These are phyloP conservation scores for Melikaiella ostensackeni DNA, from an alignment of 2,888 invertebrate genomes.

Conservation along the genomic window DNA sequence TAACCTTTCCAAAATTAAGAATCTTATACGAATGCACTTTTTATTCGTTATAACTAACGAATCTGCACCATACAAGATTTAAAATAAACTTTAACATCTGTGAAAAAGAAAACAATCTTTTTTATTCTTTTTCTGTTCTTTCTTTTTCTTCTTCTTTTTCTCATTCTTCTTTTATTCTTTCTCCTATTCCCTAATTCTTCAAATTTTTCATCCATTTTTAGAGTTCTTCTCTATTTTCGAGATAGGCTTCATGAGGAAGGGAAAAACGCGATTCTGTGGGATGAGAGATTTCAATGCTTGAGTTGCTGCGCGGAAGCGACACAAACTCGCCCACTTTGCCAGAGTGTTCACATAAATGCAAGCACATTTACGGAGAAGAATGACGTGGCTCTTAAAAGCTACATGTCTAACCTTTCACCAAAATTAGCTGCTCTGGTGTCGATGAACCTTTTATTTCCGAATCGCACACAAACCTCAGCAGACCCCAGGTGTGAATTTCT, in stretches of 20 bases:
- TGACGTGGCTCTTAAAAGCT: constrained; percentile 43
- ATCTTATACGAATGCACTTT: no score
- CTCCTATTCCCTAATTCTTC: not conserved
- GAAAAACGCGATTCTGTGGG: not conserved
- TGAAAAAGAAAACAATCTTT: no score
- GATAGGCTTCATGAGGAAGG: not conserved
- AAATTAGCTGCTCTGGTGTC: constrained; percentile 58
- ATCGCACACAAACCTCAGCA: not conserved
- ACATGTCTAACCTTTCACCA: constrained; percentile 53
- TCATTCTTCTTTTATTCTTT: no score
- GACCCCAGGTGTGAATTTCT: constrained; percentile 11
- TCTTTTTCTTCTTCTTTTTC: no score
- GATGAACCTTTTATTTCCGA: constrained; percentile 57
- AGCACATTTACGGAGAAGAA: constrained; percentile 29
- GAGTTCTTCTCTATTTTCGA: not conserved
- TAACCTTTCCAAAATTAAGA: no score
- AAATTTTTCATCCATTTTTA: not conserved
- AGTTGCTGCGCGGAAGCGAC: constrained; percentile 3
- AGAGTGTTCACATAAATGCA: not conserved
- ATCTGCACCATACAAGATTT: no score
- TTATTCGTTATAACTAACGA: no score
- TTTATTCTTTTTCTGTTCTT: no score
- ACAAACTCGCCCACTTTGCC: constrained; percentile 1
- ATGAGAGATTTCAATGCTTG: not conserved
- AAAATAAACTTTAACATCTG: no score